Base-by-base conservation (phyloP, 2,113 vertebrate species). In the Lepisosteus oculatus region DNA sequence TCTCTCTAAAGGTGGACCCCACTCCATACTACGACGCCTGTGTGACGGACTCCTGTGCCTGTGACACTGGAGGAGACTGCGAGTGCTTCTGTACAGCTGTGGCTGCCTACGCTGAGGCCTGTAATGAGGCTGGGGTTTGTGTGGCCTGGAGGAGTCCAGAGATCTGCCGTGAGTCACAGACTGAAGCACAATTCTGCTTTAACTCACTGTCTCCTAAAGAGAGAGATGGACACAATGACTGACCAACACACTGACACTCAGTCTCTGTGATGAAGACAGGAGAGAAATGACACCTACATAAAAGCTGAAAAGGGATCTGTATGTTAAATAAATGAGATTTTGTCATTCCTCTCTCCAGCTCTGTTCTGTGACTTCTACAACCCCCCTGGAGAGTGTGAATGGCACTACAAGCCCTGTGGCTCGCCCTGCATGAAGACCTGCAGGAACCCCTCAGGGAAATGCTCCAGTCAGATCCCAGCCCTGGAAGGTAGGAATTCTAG, bases 331-430 rank as follows among this genome's bases (percentile, higher is more conserved):
- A 17, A 62, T 63, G 17, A 56, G 4, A 2, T 12, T 41, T 69
- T 73, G 2, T 2, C 41, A 75, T 71, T 55, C 61, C 43, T 42
- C 17, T 68, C 69, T 79, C 3, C 79, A 99, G 97, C 97, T 63
- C 78, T 99, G 14, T 98, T 98, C 86, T 99, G 97, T 8, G 96
- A 98, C 78, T 98, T 94, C 84, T 98, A 97, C 85, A 98, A 98
- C 70, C 80, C 87, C 0, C 72, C 89, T 51, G 94, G 84, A 14
- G 88, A 80, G 71, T 99, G 97, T 67, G 93, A 94, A 72, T 99
- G 97, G 97, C 95, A 98, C 76, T 98, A 98, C 81, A 92, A 92
- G 71, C 89, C 96, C 0, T 98, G 97, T 68, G 96, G 96, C 54
- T 88, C 90, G 3, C 89, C 90, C 55, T 97, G 95, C 72, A 86